A percentile compares a stretch with the other conserved stretches of the same genome.
phyloP scores from a whole-genome alignment of 2,113 vertebrate species.

The Vidua chalybeata region DNA sequence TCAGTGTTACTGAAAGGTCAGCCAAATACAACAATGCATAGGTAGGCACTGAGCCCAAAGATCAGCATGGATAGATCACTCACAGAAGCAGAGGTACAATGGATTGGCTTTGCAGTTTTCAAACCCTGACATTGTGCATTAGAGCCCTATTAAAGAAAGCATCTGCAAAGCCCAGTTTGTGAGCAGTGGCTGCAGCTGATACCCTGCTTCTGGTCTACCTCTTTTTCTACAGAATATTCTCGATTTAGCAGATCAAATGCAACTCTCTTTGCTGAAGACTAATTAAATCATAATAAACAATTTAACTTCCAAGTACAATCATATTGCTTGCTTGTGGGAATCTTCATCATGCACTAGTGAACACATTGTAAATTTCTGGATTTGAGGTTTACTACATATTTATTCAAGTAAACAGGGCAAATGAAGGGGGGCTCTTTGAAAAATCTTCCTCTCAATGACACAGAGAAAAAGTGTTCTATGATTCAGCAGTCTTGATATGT shows the following conservation, averaged over 20 bases:
- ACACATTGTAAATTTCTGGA: not conserved
- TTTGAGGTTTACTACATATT: not conserved
- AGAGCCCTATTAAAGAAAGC: slow-evolving; percentile 17
- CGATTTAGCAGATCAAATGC: not conserved
- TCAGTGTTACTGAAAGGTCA: slow-evolving; percentile 27
- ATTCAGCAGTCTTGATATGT: not conserved
- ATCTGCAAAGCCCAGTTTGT: not conserved
- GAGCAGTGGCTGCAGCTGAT: not conserved
- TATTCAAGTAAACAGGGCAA: not conserved
- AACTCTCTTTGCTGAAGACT: not conserved
- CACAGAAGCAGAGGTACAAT: slow-evolving; percentile 37
- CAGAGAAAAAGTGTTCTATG: not conserved
- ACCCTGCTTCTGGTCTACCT: slow-evolving; percentile 2
- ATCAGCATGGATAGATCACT: not conserved
- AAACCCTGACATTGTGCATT: not conserved
- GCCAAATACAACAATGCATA: slow-evolving; percentile 9
- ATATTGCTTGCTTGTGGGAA: not conserved
- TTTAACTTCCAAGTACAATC: not conserved
- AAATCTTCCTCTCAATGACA: not conserved
- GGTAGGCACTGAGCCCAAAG: slow-evolving; percentile 37
- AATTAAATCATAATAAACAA: not conserved
- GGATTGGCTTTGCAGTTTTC: slow-evolving; percentile 25
- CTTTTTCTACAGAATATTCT: slow-evolving; percentile 33
- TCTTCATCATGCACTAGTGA: not conserved
- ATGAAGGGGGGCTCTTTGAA: not conserved